A percentile compares a stretch with the other conserved stretches of the same genome.
phyloP scores from a whole-genome alignment of 1,140 invertebrate species.

The Probaryconus sp. region DNA sequence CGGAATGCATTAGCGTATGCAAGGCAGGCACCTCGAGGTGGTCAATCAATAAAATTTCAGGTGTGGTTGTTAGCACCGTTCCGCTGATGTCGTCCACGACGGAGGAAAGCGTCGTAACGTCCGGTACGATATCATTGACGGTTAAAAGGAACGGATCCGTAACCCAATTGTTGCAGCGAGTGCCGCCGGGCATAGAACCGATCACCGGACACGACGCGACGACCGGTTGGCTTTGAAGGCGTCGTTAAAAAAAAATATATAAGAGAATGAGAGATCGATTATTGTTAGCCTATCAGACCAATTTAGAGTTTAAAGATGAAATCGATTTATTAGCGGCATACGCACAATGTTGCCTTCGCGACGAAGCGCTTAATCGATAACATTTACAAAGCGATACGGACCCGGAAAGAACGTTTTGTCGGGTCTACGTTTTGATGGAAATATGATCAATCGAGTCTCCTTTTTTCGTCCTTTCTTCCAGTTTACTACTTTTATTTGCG shows the following conservation, averaged over 20 bases:
- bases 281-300: constrained; percentile 36
- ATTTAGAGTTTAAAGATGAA: constrained; percentile 18
- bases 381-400: constrained; percentile 9
- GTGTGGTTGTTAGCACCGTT: constrained; percentile 63
- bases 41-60: constrained; percentile 61
- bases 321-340: constrained; percentile 63
- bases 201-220: constrained; percentile 81
- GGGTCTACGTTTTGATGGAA: too few species aligned
- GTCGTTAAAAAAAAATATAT: too few species aligned
- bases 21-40: constrained; percentile 56
- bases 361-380: constrained; percentile 56
- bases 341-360: constrained; percentile 75
- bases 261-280: too few species aligned
- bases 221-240: constrained; percentile 81
- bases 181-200: constrained; percentile 82
- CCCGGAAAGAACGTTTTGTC: too few species aligned
- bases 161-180: constrained; percentile 77
- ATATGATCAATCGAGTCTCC: too few species aligned
- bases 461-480: too few species aligned
- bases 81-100: constrained; percentile 79
- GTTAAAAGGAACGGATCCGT: constrained; percentile 77
- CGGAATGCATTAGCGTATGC: constrained; percentile 49
- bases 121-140: constrained; percentile 66
- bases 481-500: too few species aligned
- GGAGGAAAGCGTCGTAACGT: constrained; percentile 77